Conservation (phyloP, 2,113 vertebrate genomes). For the Candoia aspera region DNA sequence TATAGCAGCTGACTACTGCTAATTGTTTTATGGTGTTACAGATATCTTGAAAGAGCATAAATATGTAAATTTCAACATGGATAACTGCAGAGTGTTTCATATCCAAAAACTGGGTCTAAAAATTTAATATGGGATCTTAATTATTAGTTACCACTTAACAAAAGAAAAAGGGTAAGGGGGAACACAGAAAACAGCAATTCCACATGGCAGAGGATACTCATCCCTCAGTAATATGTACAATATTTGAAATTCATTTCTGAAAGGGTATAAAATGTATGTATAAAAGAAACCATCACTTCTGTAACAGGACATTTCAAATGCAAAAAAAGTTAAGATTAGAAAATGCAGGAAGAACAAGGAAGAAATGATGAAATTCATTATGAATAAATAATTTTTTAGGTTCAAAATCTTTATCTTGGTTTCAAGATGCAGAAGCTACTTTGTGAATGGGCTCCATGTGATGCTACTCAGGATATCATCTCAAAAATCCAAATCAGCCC, state of each 20-base stretch:
- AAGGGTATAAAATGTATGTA: not conserved
- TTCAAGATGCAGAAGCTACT: not conserved
- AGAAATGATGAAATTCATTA: not conserved
- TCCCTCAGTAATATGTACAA: not conserved
- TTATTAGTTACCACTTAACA: not conserved
- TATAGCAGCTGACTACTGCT: not conserved
- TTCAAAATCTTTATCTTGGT: not conserved
- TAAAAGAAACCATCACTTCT: not conserved
- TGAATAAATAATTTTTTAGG: not conserved
- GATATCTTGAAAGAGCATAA: not conserved
- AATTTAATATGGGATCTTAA: not conserved
- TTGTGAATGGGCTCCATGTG: not conserved
- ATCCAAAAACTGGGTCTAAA: not conserved
- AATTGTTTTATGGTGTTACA: not conserved
- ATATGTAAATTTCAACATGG: not conserved
- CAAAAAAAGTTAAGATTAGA: not conserved
- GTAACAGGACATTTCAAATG: not conserved
- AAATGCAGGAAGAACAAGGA: not conserved
- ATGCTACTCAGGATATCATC: not conserved
- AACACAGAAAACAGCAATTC: not conserved
- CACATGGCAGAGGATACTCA: not conserved
- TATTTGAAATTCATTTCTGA: not conserved
- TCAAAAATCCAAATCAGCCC: not conserved
- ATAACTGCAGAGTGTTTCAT: not conserved
- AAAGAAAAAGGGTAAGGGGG: not conserved